A percentile compares a stretch with the other conserved stretches of the same genome.
Conservation (phyloP, 2,113 vertebrate genomes). For the Myiozetetes cayanensis region DNA sequence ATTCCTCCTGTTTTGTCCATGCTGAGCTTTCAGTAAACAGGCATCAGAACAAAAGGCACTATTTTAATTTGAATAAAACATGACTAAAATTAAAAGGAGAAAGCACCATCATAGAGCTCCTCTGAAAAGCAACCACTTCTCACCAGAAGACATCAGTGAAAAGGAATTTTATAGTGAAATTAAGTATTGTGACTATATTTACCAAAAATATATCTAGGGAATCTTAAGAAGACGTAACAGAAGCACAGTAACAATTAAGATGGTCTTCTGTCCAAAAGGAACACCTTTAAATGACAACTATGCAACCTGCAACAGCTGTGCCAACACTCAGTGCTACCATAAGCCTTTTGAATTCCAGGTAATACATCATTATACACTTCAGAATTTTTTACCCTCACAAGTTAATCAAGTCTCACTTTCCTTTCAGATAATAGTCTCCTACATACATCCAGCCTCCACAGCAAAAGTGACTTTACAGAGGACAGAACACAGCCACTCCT, state of each 20-base stretch:
- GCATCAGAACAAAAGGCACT: not conserved
- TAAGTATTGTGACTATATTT: not conserved
- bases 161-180: not conserved
- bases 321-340: not conserved
- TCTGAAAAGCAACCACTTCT: not conserved
- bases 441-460: not conserved
- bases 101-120: not conserved
- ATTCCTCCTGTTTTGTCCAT: not conserved
- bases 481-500: not conserved
- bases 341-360: rapidly evolving
- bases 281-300: not conserved
- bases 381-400: not conserved
- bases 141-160: not conserved
- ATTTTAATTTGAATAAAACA: not conserved
- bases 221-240: not conserved
- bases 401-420: not conserved
- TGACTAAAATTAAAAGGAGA: not conserved
- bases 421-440: not conserved
- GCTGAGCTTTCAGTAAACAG: not conserved
- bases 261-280: not conserved
- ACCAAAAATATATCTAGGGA: not conserved
- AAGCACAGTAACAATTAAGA: not conserved
- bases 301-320: not conserved
- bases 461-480: not conserved
- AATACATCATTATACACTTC: not conserved